Conservation (phyloP, 2,113 vertebrate species). For the Scatophagus argus region DNA sequence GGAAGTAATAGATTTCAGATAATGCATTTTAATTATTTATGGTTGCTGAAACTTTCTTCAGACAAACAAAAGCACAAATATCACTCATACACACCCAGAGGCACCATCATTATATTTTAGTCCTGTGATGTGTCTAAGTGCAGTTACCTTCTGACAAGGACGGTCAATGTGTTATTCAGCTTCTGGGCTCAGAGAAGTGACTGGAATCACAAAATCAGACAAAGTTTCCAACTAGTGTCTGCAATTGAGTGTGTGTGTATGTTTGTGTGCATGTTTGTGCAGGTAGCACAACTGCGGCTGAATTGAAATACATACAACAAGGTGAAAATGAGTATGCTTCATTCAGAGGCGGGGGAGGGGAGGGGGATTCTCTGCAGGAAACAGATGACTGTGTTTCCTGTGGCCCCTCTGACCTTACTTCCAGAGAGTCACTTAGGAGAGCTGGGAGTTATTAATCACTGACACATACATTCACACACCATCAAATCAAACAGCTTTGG, state of each 20-base stretch:
- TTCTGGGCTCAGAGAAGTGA: constrained; percentile 2
- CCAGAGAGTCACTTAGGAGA: not conserved
- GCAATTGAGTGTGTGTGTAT: not conserved
- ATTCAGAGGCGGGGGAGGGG: not conserved
- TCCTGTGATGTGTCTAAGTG: not conserved
- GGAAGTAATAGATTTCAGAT: not conserved
- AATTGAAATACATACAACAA: not conserved
- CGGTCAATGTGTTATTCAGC: not conserved
- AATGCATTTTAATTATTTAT: not conserved
- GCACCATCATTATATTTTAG: not conserved
- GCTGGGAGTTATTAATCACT: not conserved
- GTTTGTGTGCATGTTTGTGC: not conserved
- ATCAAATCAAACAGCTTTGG: not conserved
- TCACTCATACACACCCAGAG: not conserved
- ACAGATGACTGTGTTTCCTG: constrained; percentile 29
- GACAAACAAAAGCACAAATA: not conserved
- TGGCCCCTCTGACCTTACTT: constrained; percentile 22
- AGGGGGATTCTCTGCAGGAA: constrained; percentile 6
- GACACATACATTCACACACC: not conserved
- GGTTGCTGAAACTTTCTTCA: not conserved
- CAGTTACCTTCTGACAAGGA: not conserved
- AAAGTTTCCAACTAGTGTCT: not conserved
- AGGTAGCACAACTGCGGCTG: not conserved
- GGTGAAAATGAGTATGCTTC: not conserved
- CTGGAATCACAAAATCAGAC: not conserved